Percentiles rank a stretch among this genome's conserved stretches.
Conservation (phyloP, 2,113 vertebrate species). For the Myxocyprinus asiaticus region DNA sequence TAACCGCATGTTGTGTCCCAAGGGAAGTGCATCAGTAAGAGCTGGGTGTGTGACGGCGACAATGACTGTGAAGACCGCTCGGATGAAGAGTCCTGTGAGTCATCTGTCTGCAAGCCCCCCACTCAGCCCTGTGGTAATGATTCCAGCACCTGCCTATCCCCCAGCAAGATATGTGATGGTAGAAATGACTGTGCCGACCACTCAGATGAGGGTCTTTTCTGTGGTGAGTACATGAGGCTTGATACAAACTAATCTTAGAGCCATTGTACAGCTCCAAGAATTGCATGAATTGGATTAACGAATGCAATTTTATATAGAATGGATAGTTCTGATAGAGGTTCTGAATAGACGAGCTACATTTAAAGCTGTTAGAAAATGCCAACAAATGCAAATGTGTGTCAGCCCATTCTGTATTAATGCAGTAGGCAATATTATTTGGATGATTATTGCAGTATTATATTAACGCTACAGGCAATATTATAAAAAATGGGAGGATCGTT, state of each 20-base stretch:
- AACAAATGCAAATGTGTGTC: no score
- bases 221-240: constrained; percentile 76
- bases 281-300: no score
- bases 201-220: constrained; percentile 93
- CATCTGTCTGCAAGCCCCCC: constrained; percentile 89
- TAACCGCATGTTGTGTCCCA: constrained; percentile 47
- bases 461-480: no score
- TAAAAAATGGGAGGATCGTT: no score
- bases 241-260: not conserved
- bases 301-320: not conserved
- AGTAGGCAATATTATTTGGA: no score
- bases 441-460: no score
- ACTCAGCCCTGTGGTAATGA: constrained; percentile 95
- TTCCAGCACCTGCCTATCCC: constrained; percentile 88
- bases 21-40: constrained; percentile 98
- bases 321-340: not conserved
- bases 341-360: no score
- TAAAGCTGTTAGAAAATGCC: no score
- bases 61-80: constrained; percentile 97
- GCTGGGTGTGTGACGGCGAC: constrained; percentile 98
- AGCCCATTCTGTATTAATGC: no score
- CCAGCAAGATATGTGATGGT: constrained; percentile 94
- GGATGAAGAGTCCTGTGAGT: constrained; percentile 92
- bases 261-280: no score
- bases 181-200: constrained; percentile 91